These are phyloP conservation scores for Mythimna impura DNA, from an alignment of 2,888 invertebrate species.

Conservation along the genomic window DNA sequence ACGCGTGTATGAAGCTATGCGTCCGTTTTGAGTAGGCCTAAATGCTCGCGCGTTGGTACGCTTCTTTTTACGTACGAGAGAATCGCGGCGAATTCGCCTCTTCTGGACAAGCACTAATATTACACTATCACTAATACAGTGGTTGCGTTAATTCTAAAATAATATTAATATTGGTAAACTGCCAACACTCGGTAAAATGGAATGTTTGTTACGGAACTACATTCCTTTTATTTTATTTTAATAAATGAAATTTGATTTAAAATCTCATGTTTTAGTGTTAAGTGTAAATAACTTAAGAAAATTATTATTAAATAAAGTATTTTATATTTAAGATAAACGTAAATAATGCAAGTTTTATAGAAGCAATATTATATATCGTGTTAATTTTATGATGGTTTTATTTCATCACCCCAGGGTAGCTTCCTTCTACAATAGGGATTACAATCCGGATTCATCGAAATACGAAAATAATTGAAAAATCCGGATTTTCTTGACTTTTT, in stretches of 20 bases:
- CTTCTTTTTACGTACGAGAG: too few relatives aligned
- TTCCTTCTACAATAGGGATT: too few relatives aligned
- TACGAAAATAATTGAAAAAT: too few relatives aligned
- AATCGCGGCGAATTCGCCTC: too few relatives aligned
- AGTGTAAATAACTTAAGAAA: slow-evolving; percentile 59
- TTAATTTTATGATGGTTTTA: slow-evolving; percentile 61
- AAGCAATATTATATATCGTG: slow-evolving; percentile 67
- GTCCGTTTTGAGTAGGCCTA: too few relatives aligned
- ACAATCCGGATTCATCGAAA: too few relatives aligned
- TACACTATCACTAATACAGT: background rate
- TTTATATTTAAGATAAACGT: slow-evolving; percentile 39
- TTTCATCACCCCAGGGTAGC: slow-evolving; percentile 1
- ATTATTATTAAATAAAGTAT: slow-evolving; percentile 39
- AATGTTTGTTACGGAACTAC: slow-evolving; percentile 51
- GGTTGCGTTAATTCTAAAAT: slow-evolving; percentile 18
- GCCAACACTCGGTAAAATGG: slow-evolving; percentile 26
- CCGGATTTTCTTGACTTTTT: too few relatives aligned
- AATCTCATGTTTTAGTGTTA: slow-evolving; percentile 57
- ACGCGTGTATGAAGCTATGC: too few relatives aligned
- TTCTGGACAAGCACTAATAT: background rate
- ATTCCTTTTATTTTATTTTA: slow-evolving; percentile 54
- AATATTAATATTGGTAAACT: slow-evolving; percentile 4
- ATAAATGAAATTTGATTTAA: slow-evolving; percentile 34
- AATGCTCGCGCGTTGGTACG: too few relatives aligned
- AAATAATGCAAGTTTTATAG: slow-evolving; percentile 61